These are phyloP conservation scores for Pitta sordida DNA, from an alignment of 2,113 vertebrate genomes.

Conservation along the genomic window DNA sequence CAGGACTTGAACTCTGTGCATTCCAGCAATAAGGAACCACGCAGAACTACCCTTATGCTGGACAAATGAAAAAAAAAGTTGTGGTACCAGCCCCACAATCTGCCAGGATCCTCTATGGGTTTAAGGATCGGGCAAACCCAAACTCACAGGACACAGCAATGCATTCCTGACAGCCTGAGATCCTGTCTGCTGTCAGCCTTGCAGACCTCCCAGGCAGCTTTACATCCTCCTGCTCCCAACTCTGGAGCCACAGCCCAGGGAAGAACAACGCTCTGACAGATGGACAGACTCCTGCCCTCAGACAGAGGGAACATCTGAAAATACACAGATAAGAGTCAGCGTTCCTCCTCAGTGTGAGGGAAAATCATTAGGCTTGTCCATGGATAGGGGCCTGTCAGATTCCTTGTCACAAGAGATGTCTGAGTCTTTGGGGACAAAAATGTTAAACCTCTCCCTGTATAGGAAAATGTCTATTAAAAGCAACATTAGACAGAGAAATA, in stretches of 20 bases:
- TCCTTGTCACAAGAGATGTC: neutral
- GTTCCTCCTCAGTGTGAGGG: neutral
- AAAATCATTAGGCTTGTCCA: neutral
- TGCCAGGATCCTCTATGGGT: neutral
- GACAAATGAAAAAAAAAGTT: neutral
- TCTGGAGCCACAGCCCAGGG: neutral
- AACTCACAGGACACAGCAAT: neutral
- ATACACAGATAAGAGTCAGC: neutral
- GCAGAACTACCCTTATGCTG: neutral
- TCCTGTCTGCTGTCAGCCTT: neutral
- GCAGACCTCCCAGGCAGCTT: neutral
- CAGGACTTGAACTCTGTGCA: neutral
- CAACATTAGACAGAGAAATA: constrained; percentile 1
- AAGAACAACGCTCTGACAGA: neutral
- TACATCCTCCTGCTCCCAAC: neutral
- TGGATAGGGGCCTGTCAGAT: neutral
- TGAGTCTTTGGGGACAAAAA: too few species aligned
- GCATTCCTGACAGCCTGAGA: neutral
- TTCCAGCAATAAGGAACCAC: neutral
- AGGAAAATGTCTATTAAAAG: constrained; percentile 37
- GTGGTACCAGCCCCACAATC: neutral
- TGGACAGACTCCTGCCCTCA: neutral
- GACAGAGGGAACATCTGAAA: neutral
- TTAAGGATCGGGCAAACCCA: neutral
- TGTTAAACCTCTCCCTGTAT: neutral